These are phyloP conservation scores for Meganola albula DNA, from an alignment of 2,888 invertebrate genomes.

Conservation along the genomic window DNA sequence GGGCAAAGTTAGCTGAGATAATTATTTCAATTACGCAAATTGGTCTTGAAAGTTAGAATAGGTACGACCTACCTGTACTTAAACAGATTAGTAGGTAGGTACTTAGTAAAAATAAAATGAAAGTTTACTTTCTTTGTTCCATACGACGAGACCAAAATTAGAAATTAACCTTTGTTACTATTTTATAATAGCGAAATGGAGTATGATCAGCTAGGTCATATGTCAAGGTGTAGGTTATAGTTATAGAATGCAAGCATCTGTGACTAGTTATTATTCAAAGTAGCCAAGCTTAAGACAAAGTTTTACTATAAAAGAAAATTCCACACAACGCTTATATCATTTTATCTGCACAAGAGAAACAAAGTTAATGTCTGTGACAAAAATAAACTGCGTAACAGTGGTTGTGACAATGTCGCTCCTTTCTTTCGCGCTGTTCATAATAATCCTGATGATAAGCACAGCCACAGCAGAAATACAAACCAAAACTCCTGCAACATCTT, in stretches of 20 bases:
- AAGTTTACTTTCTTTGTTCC: conserved; percentile 30
- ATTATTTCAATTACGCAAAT: no score
- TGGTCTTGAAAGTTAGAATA: no score
- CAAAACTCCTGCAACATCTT: conserved; percentile 26
- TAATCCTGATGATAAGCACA: conserved; percentile 43
- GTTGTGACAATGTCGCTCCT: conserved; percentile 54
- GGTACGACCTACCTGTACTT: no score
- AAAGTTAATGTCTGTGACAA: conserved; percentile 53
- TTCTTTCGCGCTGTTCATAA: conserved; percentile 44
- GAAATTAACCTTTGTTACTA: conserved; percentile 32
- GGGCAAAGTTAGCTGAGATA: no score
- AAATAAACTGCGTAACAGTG: conserved; percentile 30
- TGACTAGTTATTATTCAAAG: conserved; percentile 47
- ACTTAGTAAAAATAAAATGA: no score
- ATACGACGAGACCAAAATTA: conserved; percentile 20
- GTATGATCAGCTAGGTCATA: conserved; percentile 66
- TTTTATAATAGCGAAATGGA: conserved; percentile 40
- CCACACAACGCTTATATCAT: conserved; percentile 27
- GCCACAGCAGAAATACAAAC: conserved; percentile 45
- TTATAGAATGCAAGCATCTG: conserved; percentile 28
- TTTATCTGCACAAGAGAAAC: conserved; percentile 24
- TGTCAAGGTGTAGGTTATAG: conserved; percentile 62
- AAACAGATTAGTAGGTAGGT: no score
- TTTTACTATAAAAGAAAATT: conserved; percentile 41
- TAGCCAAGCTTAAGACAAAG: conserved; percentile 50